Percentiles rank a stretch among this genome's conserved stretches.
These are phyloP conservation scores for Lymantria dispar DNA, from an alignment of 2,888 invertebrate genomes.

Conservation along the genomic window DNA sequence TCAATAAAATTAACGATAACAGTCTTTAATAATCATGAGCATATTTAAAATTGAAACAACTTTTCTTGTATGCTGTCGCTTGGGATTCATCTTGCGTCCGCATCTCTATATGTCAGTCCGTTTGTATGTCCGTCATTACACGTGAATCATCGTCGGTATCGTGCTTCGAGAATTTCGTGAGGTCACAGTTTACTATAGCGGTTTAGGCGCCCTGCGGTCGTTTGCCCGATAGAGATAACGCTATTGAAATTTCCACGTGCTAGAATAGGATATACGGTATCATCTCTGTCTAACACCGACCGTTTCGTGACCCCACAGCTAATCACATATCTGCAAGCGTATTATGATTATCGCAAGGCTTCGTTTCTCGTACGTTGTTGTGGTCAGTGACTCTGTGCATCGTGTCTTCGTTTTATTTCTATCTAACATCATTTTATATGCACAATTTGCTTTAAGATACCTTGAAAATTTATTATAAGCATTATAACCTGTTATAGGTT, in stretches of 20 bases:
- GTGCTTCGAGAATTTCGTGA: conserved; percentile 78
- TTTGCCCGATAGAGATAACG: conserved; percentile 54
- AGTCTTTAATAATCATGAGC: conserved; percentile 42
- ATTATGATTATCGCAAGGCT: conserved; percentile 79
- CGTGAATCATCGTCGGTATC: conserved; percentile 74
- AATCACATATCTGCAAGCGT: conserved; percentile 81
- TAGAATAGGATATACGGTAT: conserved; percentile 44
- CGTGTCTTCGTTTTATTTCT: conserved; percentile 49
- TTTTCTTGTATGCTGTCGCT: conserved; percentile 50
- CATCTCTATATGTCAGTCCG: conserved; percentile 62
- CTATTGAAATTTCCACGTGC: conserved; percentile 40
- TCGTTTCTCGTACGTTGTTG: conserved; percentile 70
- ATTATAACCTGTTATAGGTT: conserved; percentile 18
- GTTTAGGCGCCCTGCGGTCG: conserved; percentile 78
- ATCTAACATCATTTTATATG: conserved; percentile 46
- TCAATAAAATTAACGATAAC: conserved; percentile 59
- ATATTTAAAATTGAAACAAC: conserved; percentile 41
- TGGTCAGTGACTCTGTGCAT: conserved; percentile 73
- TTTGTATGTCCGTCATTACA: conserved; percentile 70
- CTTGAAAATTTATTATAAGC: conserved; percentile 28
- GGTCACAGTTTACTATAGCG: conserved; percentile 82
- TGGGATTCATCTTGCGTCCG: conserved; percentile 67
- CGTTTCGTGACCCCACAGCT: conserved; percentile 78
- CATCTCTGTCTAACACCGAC: conserved; percentile 75
- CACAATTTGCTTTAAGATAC: conserved; percentile 43